Evolutionary conservation across 2,113 vertebrate species (phyloP).

Genomic region (Spea bombifrons): DNA sequence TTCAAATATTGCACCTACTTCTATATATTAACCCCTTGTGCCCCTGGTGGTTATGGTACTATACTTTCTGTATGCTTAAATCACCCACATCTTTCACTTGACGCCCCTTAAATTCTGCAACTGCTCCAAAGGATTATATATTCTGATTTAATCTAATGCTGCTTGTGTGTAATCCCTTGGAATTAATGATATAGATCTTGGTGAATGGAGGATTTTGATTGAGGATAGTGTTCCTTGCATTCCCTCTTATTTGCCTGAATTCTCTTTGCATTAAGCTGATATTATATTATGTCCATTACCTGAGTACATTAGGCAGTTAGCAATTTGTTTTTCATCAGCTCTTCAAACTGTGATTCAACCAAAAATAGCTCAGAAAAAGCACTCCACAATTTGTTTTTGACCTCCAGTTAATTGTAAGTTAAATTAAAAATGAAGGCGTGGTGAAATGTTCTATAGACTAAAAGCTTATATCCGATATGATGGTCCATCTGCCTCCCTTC

Average conservation of each 20-base stretch:
- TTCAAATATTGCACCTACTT: too few relatives aligned
- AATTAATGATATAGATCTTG: background rate
- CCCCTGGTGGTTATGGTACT: too few relatives aligned
- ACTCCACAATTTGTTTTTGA: conserved; percentile 5
- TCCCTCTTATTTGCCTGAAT: background rate
- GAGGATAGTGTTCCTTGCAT: background rate
- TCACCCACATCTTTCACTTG: too few relatives aligned
- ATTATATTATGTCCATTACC: background rate
- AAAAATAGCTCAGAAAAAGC: background rate
- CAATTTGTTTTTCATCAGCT: conserved; percentile 7
- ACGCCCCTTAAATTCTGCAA: too few relatives aligned
- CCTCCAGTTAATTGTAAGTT: background rate
- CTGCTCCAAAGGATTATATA: too few relatives aligned
- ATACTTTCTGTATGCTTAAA: too few relatives aligned
- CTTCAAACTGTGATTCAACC: conserved; percentile 4
- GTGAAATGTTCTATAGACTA: conserved; percentile 8
- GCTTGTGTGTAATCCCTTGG: background rate
- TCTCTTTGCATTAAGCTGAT: conserved; percentile 2
- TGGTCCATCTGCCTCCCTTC: background rate
- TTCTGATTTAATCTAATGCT: background rate
- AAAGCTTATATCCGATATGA: background rate
- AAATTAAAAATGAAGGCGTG: background rate
- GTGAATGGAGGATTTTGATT: background rate
- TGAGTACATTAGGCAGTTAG: conserved; percentile 6
- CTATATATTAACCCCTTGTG: too few relatives aligned